phyloP scores from a whole-genome alignment of 30 jellyfish, hydroid and myxozoan species.

The Aurelia sp. region DNA sequence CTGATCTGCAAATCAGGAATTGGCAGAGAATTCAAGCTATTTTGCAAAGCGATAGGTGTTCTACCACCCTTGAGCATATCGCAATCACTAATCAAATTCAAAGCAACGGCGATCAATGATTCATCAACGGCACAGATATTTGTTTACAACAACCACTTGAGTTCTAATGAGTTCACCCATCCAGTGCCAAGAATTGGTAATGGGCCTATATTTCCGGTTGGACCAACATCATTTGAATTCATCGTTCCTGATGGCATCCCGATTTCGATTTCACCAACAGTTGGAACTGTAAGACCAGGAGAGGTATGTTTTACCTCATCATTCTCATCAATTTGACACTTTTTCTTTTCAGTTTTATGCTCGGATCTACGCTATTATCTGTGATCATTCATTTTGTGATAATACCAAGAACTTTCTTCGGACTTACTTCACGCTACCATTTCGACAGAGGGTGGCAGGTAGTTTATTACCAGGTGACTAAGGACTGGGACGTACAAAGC shows the following conservation, averaged over 20 bases:
- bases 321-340: too few species aligned
- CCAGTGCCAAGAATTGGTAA: slow-evolving; percentile 92
- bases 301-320: slow-evolving; percentile 40
- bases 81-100: slow-evolving; percentile 69
- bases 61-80: slow-evolving; percentile 86
- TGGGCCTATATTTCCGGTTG: slow-evolving; percentile 90
- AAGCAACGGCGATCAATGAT: slow-evolving; percentile 91
- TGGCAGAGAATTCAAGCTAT: slow-evolving; percentile 82
- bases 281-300: slow-evolving; percentile 90
- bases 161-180: slow-evolving; percentile 82
- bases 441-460: too few species aligned
- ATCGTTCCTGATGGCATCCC: slow-evolving; percentile 71
- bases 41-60: slow-evolving; percentile 90
- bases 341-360: too few species aligned
- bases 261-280: slow-evolving; percentile 80
- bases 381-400: too few species aligned
- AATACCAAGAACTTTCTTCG: too few species aligned
- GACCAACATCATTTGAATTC: slow-evolving; percentile 91
- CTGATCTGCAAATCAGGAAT: slow-evolving; percentile 92
- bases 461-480: too few species aligned
- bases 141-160: slow-evolving; percentile 72
- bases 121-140: slow-evolving; percentile 64
- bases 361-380: too few species aligned
- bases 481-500: too few species aligned
- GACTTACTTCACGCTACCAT: too few species aligned